A percentile compares a stretch with the other conserved stretches of the same genome.
Conservation (phyloP, 2,888 invertebrate genomes). For the Brachynemurus nebulosus region DNA sequence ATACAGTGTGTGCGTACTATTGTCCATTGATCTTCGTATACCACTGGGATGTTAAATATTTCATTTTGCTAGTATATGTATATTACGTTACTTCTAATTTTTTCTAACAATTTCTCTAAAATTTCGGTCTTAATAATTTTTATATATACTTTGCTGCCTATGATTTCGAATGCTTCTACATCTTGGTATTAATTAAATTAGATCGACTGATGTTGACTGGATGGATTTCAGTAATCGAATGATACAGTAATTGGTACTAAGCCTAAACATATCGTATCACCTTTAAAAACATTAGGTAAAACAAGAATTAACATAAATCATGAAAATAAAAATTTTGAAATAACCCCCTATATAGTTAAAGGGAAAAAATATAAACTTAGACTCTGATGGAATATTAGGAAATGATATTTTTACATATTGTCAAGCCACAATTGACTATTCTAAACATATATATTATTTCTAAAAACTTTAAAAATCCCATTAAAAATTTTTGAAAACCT, state of each 20-base stretch:
- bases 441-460: neutral
- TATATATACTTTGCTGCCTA: no score
- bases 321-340: neutral
- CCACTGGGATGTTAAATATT: no score
- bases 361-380: neutral
- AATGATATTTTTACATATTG: neutral
- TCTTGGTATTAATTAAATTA: no score
- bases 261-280: neutral
- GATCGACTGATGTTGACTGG: no score
- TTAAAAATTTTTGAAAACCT: neutral
- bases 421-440: neutral
- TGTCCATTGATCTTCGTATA: no score
- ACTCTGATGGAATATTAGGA: neutral
- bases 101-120: no score
- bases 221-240: no score
- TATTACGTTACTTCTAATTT: no score
- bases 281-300: neutral
- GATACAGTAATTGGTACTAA: neutral
- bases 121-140: no score
- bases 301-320: neutral
- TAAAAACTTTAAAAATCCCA: neutral
- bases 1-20: no score
- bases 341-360: neutral
- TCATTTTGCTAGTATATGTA: no score
- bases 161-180: no score